A percentile compares a stretch with the other conserved stretches of the same genome.
These are phyloP conservation scores for Leptinotarsa texana DNA, from an alignment of 1,140 invertebrate genomes.

Conservation along the genomic window DNA sequence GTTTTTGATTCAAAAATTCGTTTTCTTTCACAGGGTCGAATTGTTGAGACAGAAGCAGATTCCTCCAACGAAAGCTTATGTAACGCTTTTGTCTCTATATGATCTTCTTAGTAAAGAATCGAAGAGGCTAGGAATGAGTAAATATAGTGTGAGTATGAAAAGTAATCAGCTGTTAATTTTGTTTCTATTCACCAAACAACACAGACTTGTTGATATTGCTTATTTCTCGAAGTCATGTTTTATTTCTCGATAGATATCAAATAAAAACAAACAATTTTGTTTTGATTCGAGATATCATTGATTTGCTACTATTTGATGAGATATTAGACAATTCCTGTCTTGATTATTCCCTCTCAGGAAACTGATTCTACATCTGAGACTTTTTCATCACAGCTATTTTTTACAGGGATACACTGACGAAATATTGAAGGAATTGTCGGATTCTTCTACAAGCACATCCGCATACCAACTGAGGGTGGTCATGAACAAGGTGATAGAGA, in stretches of 20 bases:
- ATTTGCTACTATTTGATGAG: too few species aligned
- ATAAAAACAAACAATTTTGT: too few species aligned
- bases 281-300: too few species aligned
- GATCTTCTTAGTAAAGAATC: slow-evolving; percentile 63
- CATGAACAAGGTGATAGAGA: slow-evolving; percentile 58
- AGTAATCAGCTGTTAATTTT: too few species aligned
- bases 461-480: slow-evolving; percentile 58
- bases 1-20: neutral
- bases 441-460: slow-evolving; percentile 57
- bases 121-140: slow-evolving; percentile 60
- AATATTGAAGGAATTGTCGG: slow-evolving; percentile 57
- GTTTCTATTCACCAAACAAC: too few species aligned
- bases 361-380: too few species aligned
- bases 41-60: slow-evolving; percentile 44
- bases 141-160: slow-evolving; percentile 55
- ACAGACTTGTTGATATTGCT: too few species aligned
- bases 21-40: slow-evolving; percentile 22
- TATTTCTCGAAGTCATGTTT: too few species aligned
- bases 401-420: slow-evolving; percentile 60
- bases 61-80: slow-evolving; percentile 53
- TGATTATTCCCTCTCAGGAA: too few species aligned
- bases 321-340: too few species aligned
- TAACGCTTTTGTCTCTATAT: slow-evolving; percentile 60
- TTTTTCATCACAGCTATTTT: too few species aligned
- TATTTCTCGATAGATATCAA: too few species aligned